Evolutionary conservation across 2,888 invertebrate species (phyloP), one percentile per base, ranked within the genome.

Genomic region (Melieria picta): DNA sequence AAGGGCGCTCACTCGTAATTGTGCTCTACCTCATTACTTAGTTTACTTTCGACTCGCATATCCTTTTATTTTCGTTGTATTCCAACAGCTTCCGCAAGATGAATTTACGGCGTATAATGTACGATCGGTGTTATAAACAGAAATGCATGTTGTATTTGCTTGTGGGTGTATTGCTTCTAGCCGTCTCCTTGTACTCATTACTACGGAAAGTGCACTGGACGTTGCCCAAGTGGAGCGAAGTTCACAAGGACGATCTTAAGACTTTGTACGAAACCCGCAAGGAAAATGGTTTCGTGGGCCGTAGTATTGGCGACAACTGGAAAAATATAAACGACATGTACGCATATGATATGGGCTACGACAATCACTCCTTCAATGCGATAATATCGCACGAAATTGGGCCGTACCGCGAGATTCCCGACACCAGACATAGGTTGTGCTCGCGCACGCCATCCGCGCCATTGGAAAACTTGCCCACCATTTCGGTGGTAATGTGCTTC

Each of bases 401-500:
- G n/a, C 89, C 91, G 69, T 90, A 91, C 69, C 89, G 98, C 74
- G 88, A 90, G 13, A 88, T 98, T 72, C 97, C 97, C 11, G 98
- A 99, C 83, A 95, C 97, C 0, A 90, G 98, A 76, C 91, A 97
- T 72, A 86, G 86, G 72, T 81, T 82, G 7, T 78, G 88, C 65
- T 69, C 76, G 4, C 78, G 79, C 0, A 70, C 71, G 3, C 72
- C 78, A 1, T 71, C 75, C 7, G 9, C 16, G 9, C 60, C 13
- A 4, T 13, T 74, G 16, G 83, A 82, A 61, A 13, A 72, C 5
- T 75, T 97, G 72, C 96, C 96, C 1, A 90, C 90, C 74, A 93
- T 94, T 1, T 95, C 95, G 57, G 89, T 99, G 50, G 90, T 99
- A 6, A 94, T 99, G 83, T 98, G 98, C 84, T 99, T 97, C 86